Conservation (phyloP, 2,113 vertebrate genomes). For the Puffinus mauretanicus region DNA sequence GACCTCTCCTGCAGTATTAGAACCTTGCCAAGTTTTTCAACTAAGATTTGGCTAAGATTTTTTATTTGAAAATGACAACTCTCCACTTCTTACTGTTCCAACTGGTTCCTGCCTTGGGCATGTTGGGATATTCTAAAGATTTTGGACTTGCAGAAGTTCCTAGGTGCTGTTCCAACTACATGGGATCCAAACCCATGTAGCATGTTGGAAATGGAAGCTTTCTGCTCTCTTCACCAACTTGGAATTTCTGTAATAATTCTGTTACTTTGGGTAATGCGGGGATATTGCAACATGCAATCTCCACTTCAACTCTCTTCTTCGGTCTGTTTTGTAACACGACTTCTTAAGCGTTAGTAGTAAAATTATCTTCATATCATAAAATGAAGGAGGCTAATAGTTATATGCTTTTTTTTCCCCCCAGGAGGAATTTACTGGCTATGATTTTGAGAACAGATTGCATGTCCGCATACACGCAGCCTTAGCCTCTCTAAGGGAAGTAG, state of each 20-base stretch:
- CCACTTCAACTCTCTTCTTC: neutral
- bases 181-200: neutral
- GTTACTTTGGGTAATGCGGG: neutral
- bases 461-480: slow-evolving; percentile 96
- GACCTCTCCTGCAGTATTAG: neutral
- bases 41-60: neutral
- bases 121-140: neutral
- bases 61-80: neutral
- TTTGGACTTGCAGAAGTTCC: neutral
- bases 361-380: neutral
- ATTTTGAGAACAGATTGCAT: slow-evolving; percentile 97
- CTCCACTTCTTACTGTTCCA: neutral
- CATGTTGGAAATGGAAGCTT: neutral
- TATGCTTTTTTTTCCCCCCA: neutral
- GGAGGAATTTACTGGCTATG: slow-evolving; percentile 94
- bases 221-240: neutral
- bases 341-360: neutral
- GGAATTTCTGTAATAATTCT: neutral
- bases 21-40: neutral
- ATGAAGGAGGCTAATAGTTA: neutral
- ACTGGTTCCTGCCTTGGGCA: neutral
- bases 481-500: slow-evolving; percentile 91
- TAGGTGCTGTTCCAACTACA: neutral
- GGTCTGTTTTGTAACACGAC: neutral
- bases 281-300: neutral